Percentiles rank a stretch among this genome's conserved stretches.
phyloP scores from a whole-genome alignment of 2,888 invertebrate species.

The Phasia obesa region DNA sequence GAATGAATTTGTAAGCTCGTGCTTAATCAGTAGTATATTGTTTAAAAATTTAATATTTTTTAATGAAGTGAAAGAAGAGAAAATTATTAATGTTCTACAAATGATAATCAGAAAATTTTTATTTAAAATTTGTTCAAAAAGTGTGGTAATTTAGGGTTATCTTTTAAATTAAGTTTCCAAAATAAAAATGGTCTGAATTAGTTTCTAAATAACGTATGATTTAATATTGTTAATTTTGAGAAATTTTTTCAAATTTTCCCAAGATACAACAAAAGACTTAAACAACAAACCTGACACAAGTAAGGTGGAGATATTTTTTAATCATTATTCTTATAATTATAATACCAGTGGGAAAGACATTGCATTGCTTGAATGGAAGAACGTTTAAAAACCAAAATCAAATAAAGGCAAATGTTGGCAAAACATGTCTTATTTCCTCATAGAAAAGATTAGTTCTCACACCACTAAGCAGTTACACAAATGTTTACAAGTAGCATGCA shows the following conservation, averaged over 20 bases:
- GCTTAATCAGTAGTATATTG: conserved; percentile 64
- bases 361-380: neutral
- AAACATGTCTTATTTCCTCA: conserved; percentile 12
- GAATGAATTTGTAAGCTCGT: conserved; percentile 53
- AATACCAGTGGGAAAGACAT: no score
- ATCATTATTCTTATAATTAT: no score
- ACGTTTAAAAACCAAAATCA: neutral
- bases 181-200: no score
- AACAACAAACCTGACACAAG: conserved; percentile 43
- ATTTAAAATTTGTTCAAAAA: no score
- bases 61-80: neutral
- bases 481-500: conserved; percentile 21
- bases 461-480: conserved; percentile 25
- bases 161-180: no score
- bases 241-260: conserved; percentile 22
- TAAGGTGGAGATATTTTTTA: no score
- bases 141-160: no score
- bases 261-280: conserved; percentile 59
- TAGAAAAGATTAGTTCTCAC: conserved; percentile 49
- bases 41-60: conserved; percentile 30
- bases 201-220: conserved; percentile 21
- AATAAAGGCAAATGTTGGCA: conserved; percentile 38
- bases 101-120: no score
- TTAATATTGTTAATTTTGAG: neutral
- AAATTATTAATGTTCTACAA: conserved; percentile 32